Evolutionary conservation across 2,888 invertebrate genomes (phyloP).

Genomic region (Linyphia triangularis): DNA sequence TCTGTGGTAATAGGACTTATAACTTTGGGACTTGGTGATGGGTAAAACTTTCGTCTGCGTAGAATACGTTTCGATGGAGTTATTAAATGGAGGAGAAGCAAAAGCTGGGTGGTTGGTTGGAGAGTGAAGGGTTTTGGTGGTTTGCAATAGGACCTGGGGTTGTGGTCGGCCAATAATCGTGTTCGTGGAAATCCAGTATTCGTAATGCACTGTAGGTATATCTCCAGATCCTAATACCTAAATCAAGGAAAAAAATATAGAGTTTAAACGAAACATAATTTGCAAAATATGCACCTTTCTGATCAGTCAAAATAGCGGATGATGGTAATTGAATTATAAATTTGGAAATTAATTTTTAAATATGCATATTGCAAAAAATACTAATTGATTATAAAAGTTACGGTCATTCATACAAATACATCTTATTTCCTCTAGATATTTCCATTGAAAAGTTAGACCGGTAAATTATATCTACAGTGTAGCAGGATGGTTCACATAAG

Average conservation of each 20-base stretch:
- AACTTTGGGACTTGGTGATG: constrained; percentile 22
- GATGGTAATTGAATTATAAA: no score
- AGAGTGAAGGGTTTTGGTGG: constrained; percentile 4
- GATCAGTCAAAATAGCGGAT: no score
- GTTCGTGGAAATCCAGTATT: constrained; percentile 62
- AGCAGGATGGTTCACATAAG: no score
- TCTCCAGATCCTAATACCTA: constrained; percentile 62
- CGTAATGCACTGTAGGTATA: constrained; percentile 59
- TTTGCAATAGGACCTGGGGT: background rate
- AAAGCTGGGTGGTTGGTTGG: background rate
- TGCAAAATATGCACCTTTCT: no score
- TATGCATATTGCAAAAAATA: no score
- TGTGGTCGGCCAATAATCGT: background rate
- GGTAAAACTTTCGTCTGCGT: background rate
- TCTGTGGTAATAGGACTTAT: constrained; percentile 68
- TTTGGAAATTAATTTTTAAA: no score
- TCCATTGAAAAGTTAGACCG: no score
- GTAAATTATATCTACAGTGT: no score
- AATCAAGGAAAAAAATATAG: background rate
- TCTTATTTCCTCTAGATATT: no score
- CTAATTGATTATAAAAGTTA: no score
- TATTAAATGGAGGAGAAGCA: background rate
- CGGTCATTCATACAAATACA: no score
- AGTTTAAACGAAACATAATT: no score
- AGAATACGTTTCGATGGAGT: background rate